Base-by-base conservation (phyloP, 1,140 invertebrate species). In the Pectinophora gossypiella region DNA sequence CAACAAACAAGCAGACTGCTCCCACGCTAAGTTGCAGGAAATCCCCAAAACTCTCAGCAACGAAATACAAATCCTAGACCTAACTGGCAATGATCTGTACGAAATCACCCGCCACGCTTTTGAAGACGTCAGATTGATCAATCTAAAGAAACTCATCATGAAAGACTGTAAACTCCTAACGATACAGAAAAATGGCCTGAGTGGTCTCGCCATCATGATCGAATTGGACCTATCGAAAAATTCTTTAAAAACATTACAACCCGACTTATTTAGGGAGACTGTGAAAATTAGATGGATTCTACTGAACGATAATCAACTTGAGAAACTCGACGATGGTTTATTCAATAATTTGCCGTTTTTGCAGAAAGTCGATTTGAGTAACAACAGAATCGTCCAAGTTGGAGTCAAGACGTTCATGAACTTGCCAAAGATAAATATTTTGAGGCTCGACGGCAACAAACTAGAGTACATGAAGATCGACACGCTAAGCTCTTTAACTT, bases 151-250 rank as follows among this genome's bases (percentile, higher is more conserved):
- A 72, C 80, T 97, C 2, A 90, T 92, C 50, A 66, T 97, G 38
- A 89, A 87, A 54, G 91, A 94, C 60, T 95, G 94, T 72, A 90
- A 91, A 48, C 90, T 97, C 5, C 86, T 91, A 53, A 86, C 88
- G 3, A 88, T 97, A 5, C 88, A 95, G 59, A 90, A 90, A 19
- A 90, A 91, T 50, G 94, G 95, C 0, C 94, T 97, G 63, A 91
- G 89, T 49, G 92, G 92, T 0, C 88, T 97, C 13, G 89, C 90
- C 40, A 93, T 96, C 51, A 89, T 97, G 36, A 95, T 96, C 22
- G 95, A 97, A 78, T 85, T 98, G 22, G 95, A 98, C 74, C 81
- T 97, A 40, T 95, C 95, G 0, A 89, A 90, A 52, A 98, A 98
- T 71, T 87, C 89, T 1, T 91, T 98, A 3, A 88, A 86, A 21